These are phyloP conservation scores for Gadopsis marmoratus DNA, from an alignment of 2,797 vertebrate genomes.

Conservation along the genomic window DNA sequence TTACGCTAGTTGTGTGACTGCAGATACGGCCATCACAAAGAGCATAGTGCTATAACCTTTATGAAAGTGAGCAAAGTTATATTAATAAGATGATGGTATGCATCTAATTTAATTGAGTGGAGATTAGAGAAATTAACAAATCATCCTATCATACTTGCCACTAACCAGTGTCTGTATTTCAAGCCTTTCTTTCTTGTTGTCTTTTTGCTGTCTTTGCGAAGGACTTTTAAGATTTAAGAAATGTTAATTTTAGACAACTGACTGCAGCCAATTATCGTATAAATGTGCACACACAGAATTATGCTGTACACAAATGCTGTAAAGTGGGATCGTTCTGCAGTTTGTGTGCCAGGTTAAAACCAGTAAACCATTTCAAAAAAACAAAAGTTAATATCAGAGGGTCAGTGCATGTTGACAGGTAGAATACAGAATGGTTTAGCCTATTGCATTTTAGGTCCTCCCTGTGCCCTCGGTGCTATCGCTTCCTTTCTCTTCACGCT, in stretches of 20 bases:
- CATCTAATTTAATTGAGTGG: not conserved
- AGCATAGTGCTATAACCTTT: not conserved
- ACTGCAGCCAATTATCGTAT: not conserved
- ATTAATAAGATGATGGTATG: not conserved
- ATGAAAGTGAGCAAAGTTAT: not conserved
- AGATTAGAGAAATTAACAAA: not conserved
- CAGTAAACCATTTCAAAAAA: not conserved
- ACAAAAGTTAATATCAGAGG: too few species aligned
- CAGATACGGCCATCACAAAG: too few species aligned
- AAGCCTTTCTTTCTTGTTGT: not conserved
- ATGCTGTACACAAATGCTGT: not conserved
- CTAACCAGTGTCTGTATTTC: not conserved
- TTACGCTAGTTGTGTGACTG: too few species aligned
- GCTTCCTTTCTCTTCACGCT: not conserved
- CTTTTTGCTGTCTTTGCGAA: not conserved
- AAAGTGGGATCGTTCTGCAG: not conserved
- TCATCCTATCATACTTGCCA: not conserved
- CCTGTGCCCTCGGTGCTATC: conserved; percentile 1
- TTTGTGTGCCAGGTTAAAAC: not conserved
- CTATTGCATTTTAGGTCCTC: not conserved
- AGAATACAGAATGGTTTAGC: not conserved
- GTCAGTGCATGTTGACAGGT: not conserved
- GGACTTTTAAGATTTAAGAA: not conserved
- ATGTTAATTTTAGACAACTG: not conserved
- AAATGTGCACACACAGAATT: not conserved